phyloP scores from a whole-genome alignment of 2,113 vertebrate genomes.

The Siniperca chuatsi region DNA sequence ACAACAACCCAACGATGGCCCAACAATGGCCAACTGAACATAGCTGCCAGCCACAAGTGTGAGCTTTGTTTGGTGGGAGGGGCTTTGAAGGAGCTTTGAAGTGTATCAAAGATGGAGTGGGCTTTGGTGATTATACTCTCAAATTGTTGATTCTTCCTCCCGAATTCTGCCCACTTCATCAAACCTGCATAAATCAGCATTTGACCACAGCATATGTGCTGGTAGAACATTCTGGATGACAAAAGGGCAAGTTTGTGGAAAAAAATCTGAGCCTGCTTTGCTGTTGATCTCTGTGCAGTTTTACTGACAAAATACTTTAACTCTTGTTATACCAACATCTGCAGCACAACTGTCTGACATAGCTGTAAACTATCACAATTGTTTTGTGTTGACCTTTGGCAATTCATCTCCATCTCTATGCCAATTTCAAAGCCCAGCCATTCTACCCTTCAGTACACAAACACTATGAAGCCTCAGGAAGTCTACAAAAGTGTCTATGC shows the following conservation, averaged over 20 bases:
- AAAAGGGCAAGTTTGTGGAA: not conserved
- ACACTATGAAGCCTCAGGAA: not conserved
- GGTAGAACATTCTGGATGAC: not conserved
- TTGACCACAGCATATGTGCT: conserved; percentile 17
- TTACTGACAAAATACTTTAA: not conserved
- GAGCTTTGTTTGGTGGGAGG: conserved; percentile 5
- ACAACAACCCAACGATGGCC: not conserved
- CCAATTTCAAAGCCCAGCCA: not conserved
- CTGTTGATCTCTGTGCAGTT: conserved; percentile 1
- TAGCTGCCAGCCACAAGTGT: not conserved
- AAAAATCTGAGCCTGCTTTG: not conserved
- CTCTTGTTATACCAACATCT: conserved; percentile 1
- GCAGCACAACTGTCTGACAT: conserved; percentile 1
- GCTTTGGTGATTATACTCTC: conserved; percentile 27
- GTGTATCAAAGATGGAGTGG: conserved; percentile 21
- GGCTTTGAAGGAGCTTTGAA: conserved; percentile 29
- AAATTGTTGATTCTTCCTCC: conserved; percentile 27
- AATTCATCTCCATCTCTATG: not conserved
- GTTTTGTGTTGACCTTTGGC: conserved; percentile 14
- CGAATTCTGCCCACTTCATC: conserved; percentile 35
- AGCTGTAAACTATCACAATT: conserved; percentile 29
- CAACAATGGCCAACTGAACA: not conserved
- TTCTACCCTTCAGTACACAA: not conserved
- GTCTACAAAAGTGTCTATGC: not conserved
- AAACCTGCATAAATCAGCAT: conserved; percentile 31